Evolutionary conservation across 2,113 vertebrate genomes (phyloP), one percentile per base, ranked within the genome.

Genomic region (Rallus limicola): DNA sequence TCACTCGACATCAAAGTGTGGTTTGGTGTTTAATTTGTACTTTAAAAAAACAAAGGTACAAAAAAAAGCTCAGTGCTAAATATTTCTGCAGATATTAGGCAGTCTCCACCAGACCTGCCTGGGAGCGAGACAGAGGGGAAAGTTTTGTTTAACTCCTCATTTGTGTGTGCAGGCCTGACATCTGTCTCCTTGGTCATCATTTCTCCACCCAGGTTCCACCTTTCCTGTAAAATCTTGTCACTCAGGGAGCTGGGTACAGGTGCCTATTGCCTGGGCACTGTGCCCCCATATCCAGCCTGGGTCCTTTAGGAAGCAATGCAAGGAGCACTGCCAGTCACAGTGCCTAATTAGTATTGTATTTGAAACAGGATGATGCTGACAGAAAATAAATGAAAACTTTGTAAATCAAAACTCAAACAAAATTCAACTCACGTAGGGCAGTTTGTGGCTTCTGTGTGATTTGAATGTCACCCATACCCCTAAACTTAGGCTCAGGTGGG

Each of bases 21-120:
- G 9, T 16, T 84, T 83, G 38, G 72, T 87, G 62, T 87, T 91
- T 91, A 75, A 87, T 95, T 78, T 92, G 56, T 78, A 67, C 31
- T 53, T 40, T 8, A 7, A 33, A 72, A 33, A 80, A 80, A 56
- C 36, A 16, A 5, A 14, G 8, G 8, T 2, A 24, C 7, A 6
- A 12, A 10, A 17, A 6, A n/a, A 42, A 14, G 1, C 23, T 44
- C 48, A 53, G 33, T 5, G 33, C 16, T 17, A 23, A 58, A 31
- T 60, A 82, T 64, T 82, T 48, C n/a, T 85, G 52, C 52, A 68
- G 36, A 23, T 75, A 65, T 53, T 56, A 11, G 28, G 74, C 31
- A n/a, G 38, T 38, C 16, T 68, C 44, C 53, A 12, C 34, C 63
- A 62, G 84, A n/a, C 11, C 48, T 68, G 42, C 38, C 52, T 64